Percentiles rank a stretch among this genome's conserved stretches.
Evolutionary conservation across 2,113 vertebrate genomes (phyloP).

Genomic region (Ceyx cyanopectus): DNA sequence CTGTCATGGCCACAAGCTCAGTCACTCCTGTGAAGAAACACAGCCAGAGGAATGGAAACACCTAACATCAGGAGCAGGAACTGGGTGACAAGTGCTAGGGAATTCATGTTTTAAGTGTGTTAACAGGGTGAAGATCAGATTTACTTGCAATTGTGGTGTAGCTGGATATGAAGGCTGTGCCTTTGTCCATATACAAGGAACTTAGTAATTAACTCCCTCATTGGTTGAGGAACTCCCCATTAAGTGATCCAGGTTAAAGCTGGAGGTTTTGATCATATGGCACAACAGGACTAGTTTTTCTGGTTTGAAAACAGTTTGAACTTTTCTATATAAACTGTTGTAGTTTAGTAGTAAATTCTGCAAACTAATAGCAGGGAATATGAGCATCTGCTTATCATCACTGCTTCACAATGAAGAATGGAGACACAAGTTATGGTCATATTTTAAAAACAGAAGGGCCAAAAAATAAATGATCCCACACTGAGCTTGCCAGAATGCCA

Average conservation of each 20-base stretch:
- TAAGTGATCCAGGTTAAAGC: not conserved
- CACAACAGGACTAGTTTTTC: not conserved
- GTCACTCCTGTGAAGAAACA: not conserved
- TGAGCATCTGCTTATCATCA: not conserved
- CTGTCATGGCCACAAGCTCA: not conserved
- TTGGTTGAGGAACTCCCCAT: not conserved
- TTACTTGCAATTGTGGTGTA: not conserved
- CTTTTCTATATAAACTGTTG: no score
- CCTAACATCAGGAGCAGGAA: not conserved
- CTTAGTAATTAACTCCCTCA: not conserved
- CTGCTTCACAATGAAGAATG: not conserved
- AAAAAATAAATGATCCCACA: not conserved
- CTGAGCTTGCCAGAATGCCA: not conserved
- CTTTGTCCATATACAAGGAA: not conserved
- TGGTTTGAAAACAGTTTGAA: not conserved
- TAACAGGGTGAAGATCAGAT: not conserved
- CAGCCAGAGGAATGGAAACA: accelerated
- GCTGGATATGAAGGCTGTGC: not conserved
- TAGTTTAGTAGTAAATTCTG: not conserved
- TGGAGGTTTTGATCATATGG: not conserved
- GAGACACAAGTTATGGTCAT: not conserved
- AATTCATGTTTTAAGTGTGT: not conserved
- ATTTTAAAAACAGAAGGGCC: not conserved
- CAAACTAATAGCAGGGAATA: not conserved
- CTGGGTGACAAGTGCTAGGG: accelerated